These are phyloP conservation scores for Nannospalax galili DNA, from an alignment of 2,113 vertebrate genomes.

Conservation along the genomic window DNA sequence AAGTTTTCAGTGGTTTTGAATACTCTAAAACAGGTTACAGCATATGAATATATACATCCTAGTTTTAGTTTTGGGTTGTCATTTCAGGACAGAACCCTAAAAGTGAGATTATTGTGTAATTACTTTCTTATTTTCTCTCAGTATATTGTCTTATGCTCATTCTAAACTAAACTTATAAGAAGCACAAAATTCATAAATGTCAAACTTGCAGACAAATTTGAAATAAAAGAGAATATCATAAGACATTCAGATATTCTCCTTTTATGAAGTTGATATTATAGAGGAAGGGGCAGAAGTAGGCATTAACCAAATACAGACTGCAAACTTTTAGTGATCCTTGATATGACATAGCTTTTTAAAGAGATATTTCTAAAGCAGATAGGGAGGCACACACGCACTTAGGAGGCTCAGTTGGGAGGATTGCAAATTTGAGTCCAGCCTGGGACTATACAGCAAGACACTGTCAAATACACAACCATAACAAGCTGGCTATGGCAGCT, in stretches of 20 bases:
- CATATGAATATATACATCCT: neutral
- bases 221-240: constrained; percentile 12
- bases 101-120: constrained; percentile 17
- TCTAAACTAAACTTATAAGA: neutral
- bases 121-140: constrained; percentile 25
- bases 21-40: neutral
- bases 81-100: neutral
- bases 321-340: neutral
- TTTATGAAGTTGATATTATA: constrained; percentile 19
- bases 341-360: neutral
- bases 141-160: neutral
- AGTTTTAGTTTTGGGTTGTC: neutral
- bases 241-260: neutral
- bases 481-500: neutral
- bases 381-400: neutral
- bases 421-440: neutral
- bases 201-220: neutral
- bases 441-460: neutral
- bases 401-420: neutral
- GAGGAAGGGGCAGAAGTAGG: neutral
- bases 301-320: neutral
- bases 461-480: neutral
- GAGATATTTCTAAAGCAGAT: neutral
- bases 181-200: neutral
- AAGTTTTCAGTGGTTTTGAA: neutral